Percentiles rank a stretch among this genome's conserved stretches.
These are phyloP conservation scores for Pyrocephalus nanus DNA, from an alignment of 2,797 vertebrate species.

Conservation along the genomic window DNA sequence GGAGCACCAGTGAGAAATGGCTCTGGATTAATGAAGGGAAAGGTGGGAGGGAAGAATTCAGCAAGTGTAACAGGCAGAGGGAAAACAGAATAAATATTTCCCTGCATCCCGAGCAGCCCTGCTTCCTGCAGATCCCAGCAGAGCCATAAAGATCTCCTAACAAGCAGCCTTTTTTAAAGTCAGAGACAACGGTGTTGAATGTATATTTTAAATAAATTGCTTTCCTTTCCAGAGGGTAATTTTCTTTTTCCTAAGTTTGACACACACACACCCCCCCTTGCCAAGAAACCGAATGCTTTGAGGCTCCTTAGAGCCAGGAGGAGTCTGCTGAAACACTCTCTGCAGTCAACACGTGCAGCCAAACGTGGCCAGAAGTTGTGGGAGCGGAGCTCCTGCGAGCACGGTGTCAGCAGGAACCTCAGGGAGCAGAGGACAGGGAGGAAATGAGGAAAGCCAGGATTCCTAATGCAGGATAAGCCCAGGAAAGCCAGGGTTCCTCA, in stretches of 20 bases:
- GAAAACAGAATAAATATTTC: neutral
- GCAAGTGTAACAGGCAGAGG: neutral
- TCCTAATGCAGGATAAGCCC: neutral
- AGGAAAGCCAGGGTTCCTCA: neutral
- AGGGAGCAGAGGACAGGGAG: neutral
- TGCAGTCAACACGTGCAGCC: neutral
- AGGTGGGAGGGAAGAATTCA: neutral
- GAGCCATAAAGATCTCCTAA: slow-evolving; percentile 24
- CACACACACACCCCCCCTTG: neutral
- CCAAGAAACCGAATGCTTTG: neutral
- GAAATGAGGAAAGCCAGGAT: neutral
- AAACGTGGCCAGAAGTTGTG: neutral
- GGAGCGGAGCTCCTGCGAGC: neutral
- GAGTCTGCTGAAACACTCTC: neutral
- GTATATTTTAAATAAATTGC: neutral
- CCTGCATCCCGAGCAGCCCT: neutral
- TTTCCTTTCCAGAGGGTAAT: neutral
- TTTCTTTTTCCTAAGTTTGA: neutral
- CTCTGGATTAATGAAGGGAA: neutral
- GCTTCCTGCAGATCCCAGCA: slow-evolving; percentile 27
- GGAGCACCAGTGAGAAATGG: neutral
- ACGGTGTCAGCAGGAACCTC: neutral
- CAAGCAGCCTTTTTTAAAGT: neutral
- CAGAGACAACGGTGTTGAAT: neutral
- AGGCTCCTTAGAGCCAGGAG: neutral